Evolutionary conservation across 2,797 vertebrate genomes (phyloP).

Genomic region (Selene dorsalis): DNA sequence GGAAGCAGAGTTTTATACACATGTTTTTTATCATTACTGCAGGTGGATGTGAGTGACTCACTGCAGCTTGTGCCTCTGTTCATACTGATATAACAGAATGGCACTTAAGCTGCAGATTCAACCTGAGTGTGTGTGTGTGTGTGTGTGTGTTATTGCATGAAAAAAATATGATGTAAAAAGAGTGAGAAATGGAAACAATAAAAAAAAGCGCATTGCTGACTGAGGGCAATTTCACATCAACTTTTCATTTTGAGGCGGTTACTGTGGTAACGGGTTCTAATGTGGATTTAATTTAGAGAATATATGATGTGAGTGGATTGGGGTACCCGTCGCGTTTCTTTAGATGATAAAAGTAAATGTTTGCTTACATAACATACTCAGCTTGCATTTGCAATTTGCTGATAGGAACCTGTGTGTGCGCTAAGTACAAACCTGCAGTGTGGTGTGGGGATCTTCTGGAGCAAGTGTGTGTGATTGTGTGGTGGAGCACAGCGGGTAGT

Average conservation of each 20-base stretch:
- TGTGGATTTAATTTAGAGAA: slow-evolving; percentile 30
- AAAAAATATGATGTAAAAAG: slow-evolving; percentile 30
- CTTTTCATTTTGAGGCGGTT: slow-evolving; percentile 48
- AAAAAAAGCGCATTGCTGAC: slow-evolving; percentile 47
- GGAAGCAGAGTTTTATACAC: slow-evolving; percentile 14
- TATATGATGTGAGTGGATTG: slow-evolving; percentile 35
- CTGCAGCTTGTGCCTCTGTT: slow-evolving; percentile 19
- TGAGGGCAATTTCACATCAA: slow-evolving; percentile 44
- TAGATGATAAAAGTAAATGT: slow-evolving; percentile 16
- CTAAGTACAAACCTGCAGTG: slow-evolving; percentile 43
- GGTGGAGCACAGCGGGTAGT: slow-evolving; percentile 46
- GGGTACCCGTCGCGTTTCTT: slow-evolving; percentile 7
- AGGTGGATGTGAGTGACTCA: slow-evolving; percentile 37
- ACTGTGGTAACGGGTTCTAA: slow-evolving; percentile 46
- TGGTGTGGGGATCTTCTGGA: background rate
- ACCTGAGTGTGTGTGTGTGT: background rate
- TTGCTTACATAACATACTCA: slow-evolving; percentile 2
- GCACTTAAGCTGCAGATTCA: slow-evolving; percentile 47
- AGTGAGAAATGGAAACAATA: slow-evolving; percentile 32
- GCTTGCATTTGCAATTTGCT: slow-evolving; percentile 25
- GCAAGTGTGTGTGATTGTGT: slow-evolving; percentile 25
- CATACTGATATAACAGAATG: slow-evolving; percentile 37
- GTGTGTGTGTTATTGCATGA: slow-evolving; percentile 16
- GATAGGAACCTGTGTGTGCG: slow-evolving; percentile 15
- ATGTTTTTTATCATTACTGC: slow-evolving; percentile 32